Percentiles rank a stretch among this genome's conserved stretches.
These are phyloP conservation scores for Epinephelus coioides DNA, from an alignment of 2,797 vertebrate genomes.

Conservation along the genomic window DNA sequence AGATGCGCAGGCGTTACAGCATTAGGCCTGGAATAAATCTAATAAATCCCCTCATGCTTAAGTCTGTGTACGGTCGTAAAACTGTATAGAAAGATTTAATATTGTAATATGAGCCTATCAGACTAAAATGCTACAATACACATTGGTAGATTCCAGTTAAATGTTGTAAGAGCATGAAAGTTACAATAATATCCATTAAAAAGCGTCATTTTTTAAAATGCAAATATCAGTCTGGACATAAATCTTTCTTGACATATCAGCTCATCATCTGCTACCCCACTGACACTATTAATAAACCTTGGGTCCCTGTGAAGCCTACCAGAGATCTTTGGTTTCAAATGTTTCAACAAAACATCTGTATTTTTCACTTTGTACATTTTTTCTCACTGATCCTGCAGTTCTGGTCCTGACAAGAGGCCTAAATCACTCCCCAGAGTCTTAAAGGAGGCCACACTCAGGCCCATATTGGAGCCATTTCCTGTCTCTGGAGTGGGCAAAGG, in stretches of 20 bases:
- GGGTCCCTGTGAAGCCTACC: conserved; percentile 50
- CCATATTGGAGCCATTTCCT: conserved; percentile 88
- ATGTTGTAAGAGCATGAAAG: conserved; percentile 15
- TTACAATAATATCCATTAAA: conserved; percentile 1
- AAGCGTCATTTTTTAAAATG: neutral
- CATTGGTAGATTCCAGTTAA: conserved; percentile 1
- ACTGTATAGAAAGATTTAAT: neutral
- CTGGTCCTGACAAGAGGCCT: conserved; percentile 67
- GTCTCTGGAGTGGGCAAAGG: conserved; percentile 79
- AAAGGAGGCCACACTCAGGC: conserved; percentile 71
- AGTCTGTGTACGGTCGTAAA: conserved; percentile 32
- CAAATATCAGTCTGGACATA: conserved; percentile 15
- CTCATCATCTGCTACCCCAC: conserved; percentile 46
- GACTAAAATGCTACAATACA: neutral
- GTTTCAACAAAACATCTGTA: conserved; percentile 75
- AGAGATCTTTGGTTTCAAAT: conserved; percentile 66
- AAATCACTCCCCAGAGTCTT: conserved; percentile 79
- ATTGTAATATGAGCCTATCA: neutral
- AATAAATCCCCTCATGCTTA: conserved; percentile 6
- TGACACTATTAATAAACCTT: conserved; percentile 76
- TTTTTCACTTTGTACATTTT: conserved; percentile 77
- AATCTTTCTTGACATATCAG: conserved; percentile 54
- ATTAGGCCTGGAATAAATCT: conserved; percentile 43
- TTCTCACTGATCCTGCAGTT: conserved; percentile 71
- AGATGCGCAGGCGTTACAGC: conserved; percentile 55